A percentile compares a stretch with the other conserved stretches of the same genome.
These are phyloP conservation scores for Epizoanthus rinbou DNA, from an alignment of 92 coral and sea anemone genomes.

Conservation along the genomic window DNA sequence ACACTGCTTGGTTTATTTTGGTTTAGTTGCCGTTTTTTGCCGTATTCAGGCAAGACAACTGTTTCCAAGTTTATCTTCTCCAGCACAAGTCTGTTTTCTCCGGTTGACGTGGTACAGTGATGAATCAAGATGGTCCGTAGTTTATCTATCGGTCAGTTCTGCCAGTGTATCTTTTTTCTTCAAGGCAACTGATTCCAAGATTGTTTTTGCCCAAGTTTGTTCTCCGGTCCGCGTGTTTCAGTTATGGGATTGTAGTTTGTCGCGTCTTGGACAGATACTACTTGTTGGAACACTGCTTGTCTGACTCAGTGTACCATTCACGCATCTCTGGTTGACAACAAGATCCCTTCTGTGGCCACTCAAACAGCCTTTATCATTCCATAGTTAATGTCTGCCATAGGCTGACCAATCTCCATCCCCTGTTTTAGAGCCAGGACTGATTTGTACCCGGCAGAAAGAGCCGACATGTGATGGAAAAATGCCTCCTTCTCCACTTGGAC, in stretches of 20 bases:
- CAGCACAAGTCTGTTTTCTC: neutral
- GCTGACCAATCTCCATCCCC: conserved; percentile 75
- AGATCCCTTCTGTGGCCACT: neutral
- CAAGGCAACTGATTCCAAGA: too few species aligned
- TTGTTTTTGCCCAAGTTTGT: neutral
- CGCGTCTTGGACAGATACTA: neutral
- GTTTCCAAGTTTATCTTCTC: too few species aligned
- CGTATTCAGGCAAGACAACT: too few species aligned
- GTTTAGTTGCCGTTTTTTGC: too few species aligned
- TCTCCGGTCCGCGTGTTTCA: neutral
- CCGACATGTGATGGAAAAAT: conserved; percentile 97
- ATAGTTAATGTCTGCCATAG: conserved; percentile 61
- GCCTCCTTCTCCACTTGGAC: conserved; percentile 98
- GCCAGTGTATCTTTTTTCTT: too few species aligned
- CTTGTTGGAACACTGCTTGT: neutral
- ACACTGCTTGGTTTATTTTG: too few species aligned
- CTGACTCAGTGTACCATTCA: neutral
- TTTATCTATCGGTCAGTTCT: too few species aligned
- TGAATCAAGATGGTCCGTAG: too few species aligned
- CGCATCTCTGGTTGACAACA: too few species aligned
- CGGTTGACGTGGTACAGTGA: neutral
- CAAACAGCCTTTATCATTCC: conserved; percentile 82
- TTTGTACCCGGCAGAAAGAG: conserved; percentile 96
- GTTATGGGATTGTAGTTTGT: neutral
- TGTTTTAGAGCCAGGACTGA: conserved; percentile 92